Evolutionary conservation across 2,888 invertebrate genomes (phyloP).

Genomic region (Oegoconia quadripuncta): DNA sequence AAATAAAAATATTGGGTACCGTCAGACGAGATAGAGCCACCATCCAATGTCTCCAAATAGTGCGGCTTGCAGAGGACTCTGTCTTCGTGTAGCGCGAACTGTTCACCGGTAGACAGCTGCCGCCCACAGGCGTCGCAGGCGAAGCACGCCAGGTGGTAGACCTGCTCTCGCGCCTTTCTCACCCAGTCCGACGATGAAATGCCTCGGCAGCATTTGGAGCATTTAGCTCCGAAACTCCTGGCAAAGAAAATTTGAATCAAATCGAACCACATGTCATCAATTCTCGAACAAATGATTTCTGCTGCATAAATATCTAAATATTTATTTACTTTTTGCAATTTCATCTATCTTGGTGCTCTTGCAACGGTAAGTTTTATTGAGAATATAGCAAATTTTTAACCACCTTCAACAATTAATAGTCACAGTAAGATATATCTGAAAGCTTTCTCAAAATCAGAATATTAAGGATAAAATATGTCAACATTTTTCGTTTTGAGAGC

Average conservation of each 20-base stretch:
- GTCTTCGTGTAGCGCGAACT: conserved; percentile 97
- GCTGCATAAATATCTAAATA: no score
- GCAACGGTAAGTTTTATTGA: no score
- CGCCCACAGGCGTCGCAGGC: conserved; percentile 97
- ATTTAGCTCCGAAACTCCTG: conserved; percentile 97
- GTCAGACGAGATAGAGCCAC: conserved; percentile 93
- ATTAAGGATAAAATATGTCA: no score
- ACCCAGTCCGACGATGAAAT: conserved; percentile 99
- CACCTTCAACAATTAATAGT: no score
- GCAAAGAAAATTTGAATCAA: conserved; percentile 26
- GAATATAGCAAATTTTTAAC: no score
- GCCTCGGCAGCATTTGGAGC: conserved; percentile 95
- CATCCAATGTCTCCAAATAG: conserved; percentile 96
- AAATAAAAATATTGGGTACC: conserved; percentile 69
- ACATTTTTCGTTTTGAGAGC: no score
- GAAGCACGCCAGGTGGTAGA: conserved; percentile 99
- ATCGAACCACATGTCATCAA: conserved; percentile 4
- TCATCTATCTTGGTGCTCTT: no score
- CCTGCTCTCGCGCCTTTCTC: conserved; percentile 93
- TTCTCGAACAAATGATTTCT: no score
- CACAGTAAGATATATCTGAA: no score
- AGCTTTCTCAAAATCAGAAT: no score
- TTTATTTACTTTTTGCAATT: no score
- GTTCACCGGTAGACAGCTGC: conserved; percentile 96
- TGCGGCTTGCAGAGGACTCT: conserved; percentile 98